phyloP scores from a whole-genome alignment of 2,888 invertebrate species.

The Nineta flava region DNA sequence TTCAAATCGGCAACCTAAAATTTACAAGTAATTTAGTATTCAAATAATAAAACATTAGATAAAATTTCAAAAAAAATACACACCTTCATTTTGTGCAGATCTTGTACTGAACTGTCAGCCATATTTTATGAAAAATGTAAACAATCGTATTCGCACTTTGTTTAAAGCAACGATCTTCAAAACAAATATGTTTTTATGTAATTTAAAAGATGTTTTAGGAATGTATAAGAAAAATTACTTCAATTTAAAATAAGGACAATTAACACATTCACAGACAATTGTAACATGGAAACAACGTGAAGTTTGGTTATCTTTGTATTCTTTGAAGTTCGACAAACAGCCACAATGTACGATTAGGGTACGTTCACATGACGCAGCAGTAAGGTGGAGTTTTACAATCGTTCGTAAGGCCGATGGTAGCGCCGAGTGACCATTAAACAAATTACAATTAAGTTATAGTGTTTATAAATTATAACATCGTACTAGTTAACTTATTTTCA shows the following conservation, averaged over 20 bases:
- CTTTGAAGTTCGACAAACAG: too few relatives aligned
- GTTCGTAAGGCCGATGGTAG: too few relatives aligned
- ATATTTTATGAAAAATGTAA: slow-evolving; percentile 12
- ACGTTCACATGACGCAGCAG: background rate
- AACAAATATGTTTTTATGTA: too few relatives aligned
- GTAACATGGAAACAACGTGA: background rate
- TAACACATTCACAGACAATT: background rate
- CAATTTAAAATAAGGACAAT: background rate
- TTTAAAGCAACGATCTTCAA: too few relatives aligned
- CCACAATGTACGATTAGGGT: background rate
- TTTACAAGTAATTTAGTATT: background rate
- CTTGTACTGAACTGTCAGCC: slow-evolving; percentile 15
- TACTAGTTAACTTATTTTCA: too few relatives aligned
- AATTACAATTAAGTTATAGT: too few relatives aligned
- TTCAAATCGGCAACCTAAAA: slow-evolving; percentile 70
- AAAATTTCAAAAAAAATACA: slow-evolving; percentile 10
- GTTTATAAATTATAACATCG: too few relatives aligned
- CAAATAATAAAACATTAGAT: background rate
- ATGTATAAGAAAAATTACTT: too few relatives aligned
- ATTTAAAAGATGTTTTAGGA: too few relatives aligned
- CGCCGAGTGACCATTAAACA: too few relatives aligned
- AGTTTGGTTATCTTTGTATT: background rate
- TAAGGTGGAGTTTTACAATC: too few relatives aligned
- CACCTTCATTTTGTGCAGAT: slow-evolving; percentile 22
- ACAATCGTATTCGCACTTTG: too few relatives aligned